A percentile compares a stretch with the other conserved stretches of the same genome.
phyloP scores from a whole-genome alignment of 2,888 invertebrate species.

The Drosophila phalerata region DNA sequence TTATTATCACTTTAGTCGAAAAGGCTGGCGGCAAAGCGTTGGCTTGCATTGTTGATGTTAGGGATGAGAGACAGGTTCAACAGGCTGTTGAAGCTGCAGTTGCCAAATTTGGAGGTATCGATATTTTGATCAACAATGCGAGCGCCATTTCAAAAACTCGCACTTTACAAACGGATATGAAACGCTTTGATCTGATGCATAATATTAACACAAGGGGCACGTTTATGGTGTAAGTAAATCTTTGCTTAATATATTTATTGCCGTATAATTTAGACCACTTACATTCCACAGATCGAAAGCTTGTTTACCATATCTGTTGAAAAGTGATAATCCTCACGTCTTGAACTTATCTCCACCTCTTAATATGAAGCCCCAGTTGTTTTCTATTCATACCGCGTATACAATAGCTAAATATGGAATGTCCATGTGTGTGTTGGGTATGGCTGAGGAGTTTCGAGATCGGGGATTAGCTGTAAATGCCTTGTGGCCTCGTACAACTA shows the following conservation, averaged over 20 bases:
- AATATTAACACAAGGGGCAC: conserved; percentile 97
- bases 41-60: conserved; percentile 93
- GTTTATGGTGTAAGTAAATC: conserved; percentile 92
- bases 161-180: conserved; percentile 95
- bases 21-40: conserved; percentile 92
- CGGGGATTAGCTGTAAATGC: conserved; percentile 96
- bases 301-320: conserved; percentile 94
- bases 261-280: not conserved
- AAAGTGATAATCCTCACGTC: conserved; percentile 96
- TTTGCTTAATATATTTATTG: not conserved
- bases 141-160: conserved; percentile 95
- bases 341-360: conserved; percentile 97
- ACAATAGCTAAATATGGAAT: conserved; percentile 99
- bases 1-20: conserved; percentile 88
- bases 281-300: conserved; percentile 91
- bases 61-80: conserved; percentile 90
- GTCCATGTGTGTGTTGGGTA: conserved; percentile 99
- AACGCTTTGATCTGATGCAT: conserved; percentile 98
- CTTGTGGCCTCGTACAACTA: conserved; percentile 97
- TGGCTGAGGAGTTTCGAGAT: conserved; percentile 95
- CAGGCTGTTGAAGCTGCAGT: conserved; percentile 89
- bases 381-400: conserved; percentile 95
- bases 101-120: conserved; percentile 95
- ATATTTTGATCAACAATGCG: conserved; percentile 97
- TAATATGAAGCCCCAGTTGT: conserved; percentile 94